Conservation (phyloP, 2,113 vertebrate genomes). For the Oreotragus oreotragus region DNA sequence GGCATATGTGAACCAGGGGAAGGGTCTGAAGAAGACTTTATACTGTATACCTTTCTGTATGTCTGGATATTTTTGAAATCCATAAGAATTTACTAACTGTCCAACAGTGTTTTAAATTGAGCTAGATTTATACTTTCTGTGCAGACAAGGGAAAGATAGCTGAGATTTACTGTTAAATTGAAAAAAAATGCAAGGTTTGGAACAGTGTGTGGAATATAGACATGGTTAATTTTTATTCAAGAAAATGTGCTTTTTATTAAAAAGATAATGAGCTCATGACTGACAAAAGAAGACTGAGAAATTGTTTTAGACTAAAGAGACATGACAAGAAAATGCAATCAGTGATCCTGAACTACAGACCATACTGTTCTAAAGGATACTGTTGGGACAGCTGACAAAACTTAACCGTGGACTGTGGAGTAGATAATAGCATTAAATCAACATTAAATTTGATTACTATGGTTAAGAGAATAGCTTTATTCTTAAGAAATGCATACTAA, state of each 20-base stretch:
- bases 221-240: background rate
- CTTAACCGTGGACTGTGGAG: background rate
- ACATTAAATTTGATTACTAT: background rate
- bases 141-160: background rate
- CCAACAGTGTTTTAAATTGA: background rate
- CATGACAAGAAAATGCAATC: background rate
- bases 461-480: background rate
- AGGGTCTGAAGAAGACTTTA: background rate
- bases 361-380: background rate
- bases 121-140: background rate
- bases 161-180: background rate
- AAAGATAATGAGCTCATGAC: constrained; percentile 23
- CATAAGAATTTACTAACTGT: background rate
- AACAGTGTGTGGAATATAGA: background rate
- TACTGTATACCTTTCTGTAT: background rate
- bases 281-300: background rate
- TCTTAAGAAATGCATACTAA: background rate
- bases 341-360: background rate
- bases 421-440: background rate
- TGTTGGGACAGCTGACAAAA: background rate
- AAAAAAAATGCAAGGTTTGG: background rate
- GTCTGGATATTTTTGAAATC: background rate
- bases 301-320: background rate
- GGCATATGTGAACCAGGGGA: background rate
- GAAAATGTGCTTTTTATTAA: background rate